Percentiles rank a stretch among this genome's conserved stretches.
Evolutionary conservation across 2,797 vertebrate genomes (phyloP).

Genomic region (Pseudomugil gertrudae): DNA sequence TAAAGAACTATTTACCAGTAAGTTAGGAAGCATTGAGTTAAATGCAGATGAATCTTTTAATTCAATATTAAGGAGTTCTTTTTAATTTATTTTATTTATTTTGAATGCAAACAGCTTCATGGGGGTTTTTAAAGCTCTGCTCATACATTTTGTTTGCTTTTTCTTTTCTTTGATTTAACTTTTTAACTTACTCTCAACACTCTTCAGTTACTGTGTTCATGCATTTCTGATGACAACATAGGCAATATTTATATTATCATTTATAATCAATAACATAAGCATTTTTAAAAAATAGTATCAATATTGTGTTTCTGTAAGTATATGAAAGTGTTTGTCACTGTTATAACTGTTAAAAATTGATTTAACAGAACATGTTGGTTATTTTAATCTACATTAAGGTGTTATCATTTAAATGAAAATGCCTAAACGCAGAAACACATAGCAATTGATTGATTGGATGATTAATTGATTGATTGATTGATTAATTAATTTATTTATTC

Average conservation of each 20-base stretch:
- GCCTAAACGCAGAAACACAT: background rate
- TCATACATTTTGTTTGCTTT: background rate
- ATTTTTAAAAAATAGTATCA: too few relatives aligned
- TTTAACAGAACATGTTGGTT: background rate
- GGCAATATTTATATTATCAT: background rate
- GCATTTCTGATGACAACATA: background rate
- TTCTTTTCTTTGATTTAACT: background rate
- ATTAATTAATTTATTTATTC: too few relatives aligned
- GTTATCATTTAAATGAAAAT: background rate
- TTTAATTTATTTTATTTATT: background rate
- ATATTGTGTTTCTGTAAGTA: too few relatives aligned
- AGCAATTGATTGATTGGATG: background rate
- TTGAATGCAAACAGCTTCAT: background rate
- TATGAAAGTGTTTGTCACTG: too few relatives aligned
- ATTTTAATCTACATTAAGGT: background rate
- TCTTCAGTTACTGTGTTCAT: background rate
- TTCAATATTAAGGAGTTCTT: background rate
- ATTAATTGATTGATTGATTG: too few relatives aligned
- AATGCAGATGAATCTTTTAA: background rate
- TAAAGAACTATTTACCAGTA: background rate
- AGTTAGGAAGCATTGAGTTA: background rate
- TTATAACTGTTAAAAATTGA: too few relatives aligned
- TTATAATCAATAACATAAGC: background rate
- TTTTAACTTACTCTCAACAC: background rate
- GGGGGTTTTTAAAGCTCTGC: too few relatives aligned